These are phyloP conservation scores for Sycobia sp. DNA, from an alignment of 1,140 invertebrate species.

Conservation along the genomic window DNA sequence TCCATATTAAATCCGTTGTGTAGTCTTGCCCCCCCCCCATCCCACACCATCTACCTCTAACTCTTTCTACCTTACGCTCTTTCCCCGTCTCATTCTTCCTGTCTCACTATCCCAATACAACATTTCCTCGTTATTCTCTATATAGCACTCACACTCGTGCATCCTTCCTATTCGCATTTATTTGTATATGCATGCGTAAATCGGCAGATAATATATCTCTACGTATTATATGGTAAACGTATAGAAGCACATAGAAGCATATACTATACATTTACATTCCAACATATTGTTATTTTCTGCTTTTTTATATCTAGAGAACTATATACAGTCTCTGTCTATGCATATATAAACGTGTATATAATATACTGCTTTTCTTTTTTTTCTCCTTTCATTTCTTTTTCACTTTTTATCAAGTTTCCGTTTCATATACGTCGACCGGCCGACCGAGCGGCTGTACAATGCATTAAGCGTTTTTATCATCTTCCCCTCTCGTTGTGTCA, in stretches of 20 bases:
- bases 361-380: neutral
- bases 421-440: conserved; percentile 8
- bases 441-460: neutral
- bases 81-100: too few relatives aligned
- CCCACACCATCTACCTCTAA: conserved; percentile 28
- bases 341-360: neutral
- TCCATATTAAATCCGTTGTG: conserved; percentile 50
- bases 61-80: conserved; percentile 31
- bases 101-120: too few relatives aligned
- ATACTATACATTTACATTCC: too few relatives aligned
- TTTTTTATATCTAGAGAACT: too few relatives aligned
- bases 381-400: neutral
- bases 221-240: too few relatives aligned
- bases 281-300: too few relatives aligned
- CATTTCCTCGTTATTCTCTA: conserved; percentile 36
- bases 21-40: conserved; percentile 32
- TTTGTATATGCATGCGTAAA: neutral
- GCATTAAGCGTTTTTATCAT: neutral
- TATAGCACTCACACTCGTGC: neutral
- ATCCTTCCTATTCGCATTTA: too few relatives aligned
- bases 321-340: too few relatives aligned
- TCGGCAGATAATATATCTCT: too few relatives aligned
- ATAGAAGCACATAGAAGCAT: too few relatives aligned
- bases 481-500: too few relatives aligned
- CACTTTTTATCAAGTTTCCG: conserved; percentile 15